Percentiles rank a stretch among this genome's conserved stretches.
Evolutionary conservation across 1,140 invertebrate genomes (phyloP).

Genomic region (Nylanderia fulva): DNA sequence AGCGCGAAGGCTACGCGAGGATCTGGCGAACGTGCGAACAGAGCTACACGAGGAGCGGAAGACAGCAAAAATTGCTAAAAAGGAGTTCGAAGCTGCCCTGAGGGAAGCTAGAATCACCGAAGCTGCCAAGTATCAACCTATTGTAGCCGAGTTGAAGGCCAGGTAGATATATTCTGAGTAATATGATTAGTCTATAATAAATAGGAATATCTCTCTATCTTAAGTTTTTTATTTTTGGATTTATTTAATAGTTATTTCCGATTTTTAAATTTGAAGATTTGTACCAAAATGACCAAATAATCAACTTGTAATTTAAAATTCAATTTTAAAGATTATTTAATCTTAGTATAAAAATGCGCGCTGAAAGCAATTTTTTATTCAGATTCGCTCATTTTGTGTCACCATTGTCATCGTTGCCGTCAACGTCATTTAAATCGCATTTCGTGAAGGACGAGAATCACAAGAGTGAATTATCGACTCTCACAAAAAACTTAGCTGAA

Average conservation of each 20-base stretch:
- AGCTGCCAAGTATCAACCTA: conserved; percentile 76
- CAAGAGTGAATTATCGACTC: conserved; percentile 73
- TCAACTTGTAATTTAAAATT: not conserved
- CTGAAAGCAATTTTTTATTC: conserved; percentile 23
- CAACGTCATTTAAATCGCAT: conserved; percentile 69
- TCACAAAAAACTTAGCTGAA: conserved; percentile 78
- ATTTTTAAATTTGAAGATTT: not conserved
- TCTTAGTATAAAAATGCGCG: not conserved
- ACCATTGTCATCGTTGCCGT: conserved; percentile 19
- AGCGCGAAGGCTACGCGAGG: conserved; percentile 76
- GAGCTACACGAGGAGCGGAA: conserved; percentile 80
- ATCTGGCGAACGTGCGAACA: conserved; percentile 76
- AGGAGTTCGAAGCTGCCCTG: conserved; percentile 76
- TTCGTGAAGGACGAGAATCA: conserved; percentile 77
- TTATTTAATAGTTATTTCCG: not conserved
- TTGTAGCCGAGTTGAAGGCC: conserved; percentile 76
- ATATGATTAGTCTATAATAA: not conserved
- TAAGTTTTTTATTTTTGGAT: not conserved
- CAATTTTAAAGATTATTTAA: not conserved
- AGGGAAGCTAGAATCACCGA: conserved; percentile 74
- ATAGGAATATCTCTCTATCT: not conserved
- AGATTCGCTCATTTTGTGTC: conserved; percentile 72
- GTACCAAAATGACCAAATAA: not conserved
- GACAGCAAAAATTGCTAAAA: conserved; percentile 75
- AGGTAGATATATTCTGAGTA: conserved; percentile 66